A percentile compares a stretch with the other conserved stretches of the same genome.
Conservation (phyloP, 2,888 invertebrate genomes). For the Diabrotica balteata region DNA sequence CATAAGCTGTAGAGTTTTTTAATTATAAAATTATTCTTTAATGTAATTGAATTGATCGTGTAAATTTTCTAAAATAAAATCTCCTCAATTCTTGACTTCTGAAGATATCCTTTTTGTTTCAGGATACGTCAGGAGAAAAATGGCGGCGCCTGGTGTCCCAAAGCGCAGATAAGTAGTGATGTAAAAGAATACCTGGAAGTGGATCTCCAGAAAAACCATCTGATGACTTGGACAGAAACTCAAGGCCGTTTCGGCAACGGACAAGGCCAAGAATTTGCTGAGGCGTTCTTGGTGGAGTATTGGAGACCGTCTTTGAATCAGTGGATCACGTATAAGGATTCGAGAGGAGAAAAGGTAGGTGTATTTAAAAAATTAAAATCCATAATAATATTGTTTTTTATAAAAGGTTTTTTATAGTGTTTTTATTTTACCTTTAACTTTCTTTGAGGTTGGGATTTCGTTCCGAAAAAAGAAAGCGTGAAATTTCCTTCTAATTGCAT, state of each 20-base stretch:
- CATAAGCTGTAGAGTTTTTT: too few relatives aligned
- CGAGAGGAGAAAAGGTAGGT: slow-evolving; percentile 72
- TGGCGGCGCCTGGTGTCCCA: slow-evolving; percentile 94
- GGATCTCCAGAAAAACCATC: slow-evolving; percentile 75
- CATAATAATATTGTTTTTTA: too few relatives aligned
- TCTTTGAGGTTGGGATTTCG: too few relatives aligned
- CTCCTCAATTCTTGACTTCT: too few relatives aligned
- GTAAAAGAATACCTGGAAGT: slow-evolving; percentile 85
- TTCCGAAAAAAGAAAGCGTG: too few relatives aligned
- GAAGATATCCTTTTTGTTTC: slow-evolving; percentile 48
- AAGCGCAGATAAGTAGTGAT: slow-evolving; percentile 76
- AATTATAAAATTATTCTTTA: too few relatives aligned
- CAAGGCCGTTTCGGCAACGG: slow-evolving; percentile 93
- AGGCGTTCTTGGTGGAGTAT: slow-evolving; percentile 83
- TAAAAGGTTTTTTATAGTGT: too few relatives aligned
- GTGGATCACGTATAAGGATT: slow-evolving; percentile 83
- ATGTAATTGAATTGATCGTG: too few relatives aligned
- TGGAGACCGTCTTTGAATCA: slow-evolving; percentile 72
- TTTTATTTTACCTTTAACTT: too few relatives aligned
- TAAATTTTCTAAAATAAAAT: too few relatives aligned
- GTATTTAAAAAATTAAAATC: too few relatives aligned
- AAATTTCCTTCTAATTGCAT: too few relatives aligned
- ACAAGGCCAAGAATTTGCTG: slow-evolving; percentile 87
- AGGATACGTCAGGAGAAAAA: slow-evolving; percentile 86
- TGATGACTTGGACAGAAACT: slow-evolving; percentile 85